phyloP scores from a whole-genome alignment of 2,888 invertebrate genomes.

The Drosophila flavopinicola region DNA sequence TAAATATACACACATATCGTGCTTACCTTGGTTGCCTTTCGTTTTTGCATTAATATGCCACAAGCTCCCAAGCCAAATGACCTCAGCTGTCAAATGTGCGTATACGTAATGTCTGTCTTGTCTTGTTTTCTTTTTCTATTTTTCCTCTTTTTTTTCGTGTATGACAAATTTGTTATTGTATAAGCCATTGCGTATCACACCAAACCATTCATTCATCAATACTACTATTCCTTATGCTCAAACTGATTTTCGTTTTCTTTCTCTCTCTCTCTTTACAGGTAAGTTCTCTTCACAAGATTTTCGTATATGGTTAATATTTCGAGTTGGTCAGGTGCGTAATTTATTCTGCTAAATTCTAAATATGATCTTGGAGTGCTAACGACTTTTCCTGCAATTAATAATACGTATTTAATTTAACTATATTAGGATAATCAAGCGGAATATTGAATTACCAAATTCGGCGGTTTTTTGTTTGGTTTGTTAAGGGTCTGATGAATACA shows the following conservation, averaged over 20 bases:
- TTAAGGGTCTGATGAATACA: too few relatives aligned
- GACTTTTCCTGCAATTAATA: too few relatives aligned
- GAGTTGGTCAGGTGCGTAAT: constrained; percentile 24
- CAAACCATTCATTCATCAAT: constrained; percentile 29
- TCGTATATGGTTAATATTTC: neutral
- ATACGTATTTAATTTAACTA: too few relatives aligned
- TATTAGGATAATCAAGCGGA: too few relatives aligned
- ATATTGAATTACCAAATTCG: too few relatives aligned
- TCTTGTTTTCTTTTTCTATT: neutral
- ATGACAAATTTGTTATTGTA: constrained; percentile 25
- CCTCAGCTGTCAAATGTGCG: constrained; percentile 64
- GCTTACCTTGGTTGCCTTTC: constrained; percentile 24
- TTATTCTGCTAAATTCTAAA: neutral
- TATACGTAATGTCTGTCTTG: constrained; percentile 28
- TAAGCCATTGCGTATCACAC: constrained; percentile 2
- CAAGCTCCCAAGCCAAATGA: constrained; percentile 46
- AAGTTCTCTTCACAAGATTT: constrained; percentile 18
- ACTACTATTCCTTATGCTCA: constrained; percentile 5
- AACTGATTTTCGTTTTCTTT: neutral
- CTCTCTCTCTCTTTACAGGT: constrained; percentile 42
- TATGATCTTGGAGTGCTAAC: too few relatives aligned
- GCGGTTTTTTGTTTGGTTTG: too few relatives aligned
- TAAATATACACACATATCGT: constrained; percentile 3
- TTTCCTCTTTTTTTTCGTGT: neutral
- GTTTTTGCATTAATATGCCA: constrained; percentile 66